Percentiles rank a stretch among this genome's conserved stretches.
phyloP scores from a whole-genome alignment of 2,797 vertebrate genomes.

The Peromyscus aztecus region DNA sequence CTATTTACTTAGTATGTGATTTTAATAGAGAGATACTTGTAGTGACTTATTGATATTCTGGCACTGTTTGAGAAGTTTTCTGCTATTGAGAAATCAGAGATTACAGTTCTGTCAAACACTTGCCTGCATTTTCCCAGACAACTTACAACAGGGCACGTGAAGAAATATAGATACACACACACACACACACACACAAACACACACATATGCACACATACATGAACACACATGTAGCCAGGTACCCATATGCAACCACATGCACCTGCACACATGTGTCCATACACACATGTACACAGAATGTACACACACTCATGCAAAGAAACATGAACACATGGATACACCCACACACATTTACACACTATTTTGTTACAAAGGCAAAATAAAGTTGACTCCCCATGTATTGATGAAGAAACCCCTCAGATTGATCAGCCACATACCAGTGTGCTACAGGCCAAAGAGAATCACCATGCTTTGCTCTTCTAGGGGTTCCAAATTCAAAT shows the following conservation, averaged over 20 bases:
- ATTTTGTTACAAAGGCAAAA: not conserved
- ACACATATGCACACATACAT: not conserved
- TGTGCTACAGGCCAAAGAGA: not conserved
- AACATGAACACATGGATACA: not conserved
- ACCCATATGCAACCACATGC: not conserved
- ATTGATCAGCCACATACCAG: not conserved
- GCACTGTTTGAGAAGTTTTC: not conserved
- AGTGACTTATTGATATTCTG: not conserved
- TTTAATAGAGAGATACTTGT: not conserved
- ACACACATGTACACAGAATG: not conserved
- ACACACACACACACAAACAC: not conserved
- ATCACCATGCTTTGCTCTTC: not conserved
- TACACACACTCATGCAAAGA: too few relatives aligned
- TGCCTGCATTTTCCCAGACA: not conserved
- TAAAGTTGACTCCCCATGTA: not conserved
- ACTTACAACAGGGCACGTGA: not conserved
- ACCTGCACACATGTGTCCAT: not conserved
- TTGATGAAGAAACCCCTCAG: not conserved
- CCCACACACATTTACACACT: too few relatives aligned
- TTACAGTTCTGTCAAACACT: not conserved
- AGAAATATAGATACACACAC: not conserved
- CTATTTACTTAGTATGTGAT: not conserved
- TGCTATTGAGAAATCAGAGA: not conserved
- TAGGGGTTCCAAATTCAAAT: too few relatives aligned
- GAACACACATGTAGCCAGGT: not conserved